Evolutionary conservation across 2,888 invertebrate species (phyloP), one percentile per base, ranked within the genome.

Genomic region (Junonia oenone): DNA sequence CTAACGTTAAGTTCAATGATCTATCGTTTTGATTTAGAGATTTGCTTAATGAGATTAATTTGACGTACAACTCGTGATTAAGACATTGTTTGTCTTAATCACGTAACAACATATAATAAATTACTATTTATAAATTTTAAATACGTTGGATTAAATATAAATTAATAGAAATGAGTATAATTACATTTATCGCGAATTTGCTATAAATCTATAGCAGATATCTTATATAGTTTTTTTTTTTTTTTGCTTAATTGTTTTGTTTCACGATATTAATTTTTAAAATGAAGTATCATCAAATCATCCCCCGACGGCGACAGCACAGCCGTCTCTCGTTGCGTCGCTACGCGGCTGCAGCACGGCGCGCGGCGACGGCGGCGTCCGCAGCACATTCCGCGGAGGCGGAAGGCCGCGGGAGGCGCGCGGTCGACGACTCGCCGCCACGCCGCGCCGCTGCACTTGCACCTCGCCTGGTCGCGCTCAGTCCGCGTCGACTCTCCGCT

Each of bases 401-500:
- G 69, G 66, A 66, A 67, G 66, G 66, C 65, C 63, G 63, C 63
- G 65, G 22, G 51, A 43, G 40, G 50, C 55, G 63, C 62, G 59
- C 57, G 66, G 68, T 68, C 69, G 69, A 59, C 68, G 68, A 68
- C 68, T 63, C 63, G 55, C 59, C 35, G 55, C 55, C 53, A 45
- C 73, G 75, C 71, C 74, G 67, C 70, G 43, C 63, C 62, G 62
- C 59, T 63, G 68, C 83, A 81, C 73, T 78, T 76, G 78, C 78
- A 76, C 67, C 65, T 67, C 65, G 70, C 65, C 55, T 53, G 73
- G 72, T 71, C 75, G 67, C 50, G 55, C 53, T 58, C 81, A 83
- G 84, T 83, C 81, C 77, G 82, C 81, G 80, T 66, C 81, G 78
- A 75, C 75, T 76, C 77, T 75, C 78, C 78, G 81, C 67, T 68